Percentiles rank a stretch among this genome's conserved stretches.
phyloP scores from a whole-genome alignment of 2,888 invertebrate genomes.

The Oegoconia quadripuncta region DNA sequence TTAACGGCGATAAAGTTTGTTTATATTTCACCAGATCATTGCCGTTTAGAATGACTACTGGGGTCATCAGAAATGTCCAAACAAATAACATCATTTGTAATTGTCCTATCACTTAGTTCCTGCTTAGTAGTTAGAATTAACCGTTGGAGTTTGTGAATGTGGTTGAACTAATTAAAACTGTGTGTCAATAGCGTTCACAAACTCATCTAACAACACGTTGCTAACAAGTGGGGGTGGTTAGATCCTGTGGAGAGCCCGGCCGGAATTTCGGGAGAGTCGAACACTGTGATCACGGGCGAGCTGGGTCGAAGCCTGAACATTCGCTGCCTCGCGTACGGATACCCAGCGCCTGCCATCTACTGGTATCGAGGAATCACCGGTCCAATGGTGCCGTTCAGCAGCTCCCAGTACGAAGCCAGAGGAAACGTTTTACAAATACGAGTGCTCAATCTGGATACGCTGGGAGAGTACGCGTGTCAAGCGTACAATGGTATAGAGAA shows the following conservation, averaged over 20 bases:
- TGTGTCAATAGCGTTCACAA: constrained; percentile 30
- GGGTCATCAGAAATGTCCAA: constrained; percentile 32
- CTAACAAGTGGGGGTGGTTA: constrained; percentile 60
- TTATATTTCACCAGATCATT: too few species aligned
- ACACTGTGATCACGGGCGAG: constrained; percentile 82
- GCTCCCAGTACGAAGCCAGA: constrained; percentile 84
- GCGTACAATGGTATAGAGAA: constrained; percentile 91
- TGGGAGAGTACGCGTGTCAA: constrained; percentile 93
- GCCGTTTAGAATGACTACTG: too few species aligned
- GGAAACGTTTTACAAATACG: constrained; percentile 88
- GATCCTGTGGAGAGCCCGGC: constrained; percentile 80
- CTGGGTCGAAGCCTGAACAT: constrained; percentile 84
- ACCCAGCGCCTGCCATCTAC: constrained; percentile 87
- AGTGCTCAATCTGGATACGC: constrained; percentile 83
- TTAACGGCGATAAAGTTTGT: too few species aligned
- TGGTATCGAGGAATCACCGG: constrained; percentile 90
- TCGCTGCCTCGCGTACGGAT: constrained; percentile 90
- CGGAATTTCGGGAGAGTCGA: constrained; percentile 83
- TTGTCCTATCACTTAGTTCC: constrained; percentile 33
- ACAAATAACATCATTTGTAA: constrained; percentile 39
- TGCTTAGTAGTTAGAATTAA: constrained; percentile 43
- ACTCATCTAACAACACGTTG: constrained; percentile 30
- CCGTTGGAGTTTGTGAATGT: constrained; percentile 48
- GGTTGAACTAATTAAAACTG: constrained; percentile 11
- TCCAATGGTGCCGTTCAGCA: constrained; percentile 85